Base-by-base conservation (phyloP, 2,797 vertebrate species). In the Poliocrania exsul region DNA sequence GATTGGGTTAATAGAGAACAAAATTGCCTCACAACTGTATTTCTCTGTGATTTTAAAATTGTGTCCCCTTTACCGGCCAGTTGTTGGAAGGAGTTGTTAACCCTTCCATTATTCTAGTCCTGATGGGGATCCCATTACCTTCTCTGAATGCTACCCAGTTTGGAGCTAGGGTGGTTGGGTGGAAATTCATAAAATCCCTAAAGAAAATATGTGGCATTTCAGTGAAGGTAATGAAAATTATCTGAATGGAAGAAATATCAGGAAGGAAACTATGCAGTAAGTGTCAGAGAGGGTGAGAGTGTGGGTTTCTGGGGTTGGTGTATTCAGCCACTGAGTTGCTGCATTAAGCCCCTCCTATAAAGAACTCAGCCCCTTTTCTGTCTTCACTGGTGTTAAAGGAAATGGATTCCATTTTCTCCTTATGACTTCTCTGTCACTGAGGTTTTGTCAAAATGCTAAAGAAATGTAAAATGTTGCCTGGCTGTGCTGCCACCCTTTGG, bases 1-100 rank as follows among this genome's bases (percentile, higher is more conserved):
- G 98, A 98, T 98, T 98, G 97, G 98, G 98, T 99, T 98, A 98
- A 98, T 97, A 98, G 97, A 98, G 98, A 98, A 98, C 98, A 98
- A 98, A 99, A 99, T 98, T 98, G 97, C 97, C 98, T 98, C 94
- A 85, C 98, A 97, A 98, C 98, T 98, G 97, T 98, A 98, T 98
- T 97, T 98, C 94, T 97, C 75, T 96, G 95, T 97, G 97, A 84
- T 95, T 97, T 95, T 93, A 71, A 81, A 97, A 96, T 90, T 75
- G 83, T 66, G 75, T 40, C 62, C 70, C 84, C 26, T 73, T 51
- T 85, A 47, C 47, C 66, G 44, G 66, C 81, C 33, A 73, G 54
- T 78, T 66, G 50, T 75, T 66, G 69, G 88, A 71, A 93, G 20
- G 42, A 87, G 57, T 3, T 84, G n/a, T 95, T 92, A 95, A 95